These are phyloP conservation scores for Edolisoma coerulescens DNA, from an alignment of 2,113 vertebrate genomes.

Conservation along the genomic window DNA sequence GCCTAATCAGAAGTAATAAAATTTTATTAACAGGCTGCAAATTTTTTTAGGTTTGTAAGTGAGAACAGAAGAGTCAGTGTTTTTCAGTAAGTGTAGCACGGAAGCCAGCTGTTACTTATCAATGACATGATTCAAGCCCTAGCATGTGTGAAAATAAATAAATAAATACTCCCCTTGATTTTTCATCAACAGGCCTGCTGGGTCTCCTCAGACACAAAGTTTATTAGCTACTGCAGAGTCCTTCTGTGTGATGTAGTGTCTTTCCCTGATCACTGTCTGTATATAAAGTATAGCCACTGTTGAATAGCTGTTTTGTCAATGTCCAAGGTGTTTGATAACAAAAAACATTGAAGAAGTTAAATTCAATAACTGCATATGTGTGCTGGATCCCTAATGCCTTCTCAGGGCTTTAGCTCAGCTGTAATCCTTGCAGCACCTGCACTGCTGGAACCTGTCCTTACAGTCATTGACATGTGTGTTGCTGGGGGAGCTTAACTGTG, in stretches of 20 bases:
- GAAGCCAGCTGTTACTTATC: constrained; percentile 22
- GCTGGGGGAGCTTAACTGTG: neutral
- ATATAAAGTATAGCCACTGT: neutral
- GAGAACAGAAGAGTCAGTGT: constrained; percentile 4
- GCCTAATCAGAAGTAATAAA: neutral
- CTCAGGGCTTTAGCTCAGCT: neutral
- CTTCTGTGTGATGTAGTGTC: neutral
- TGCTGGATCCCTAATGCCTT: neutral
- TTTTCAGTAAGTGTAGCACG: neutral
- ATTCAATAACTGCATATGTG: neutral
- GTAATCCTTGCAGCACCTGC: neutral
- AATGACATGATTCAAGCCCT: constrained; percentile 20
- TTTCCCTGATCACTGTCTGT: neutral
- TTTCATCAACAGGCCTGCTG: neutral
- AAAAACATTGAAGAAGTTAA: neutral
- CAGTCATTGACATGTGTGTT: rapidly evolving
- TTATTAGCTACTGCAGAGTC: neutral
- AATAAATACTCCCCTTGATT: neutral
- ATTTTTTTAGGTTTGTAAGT: neutral
- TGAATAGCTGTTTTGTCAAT: neutral
- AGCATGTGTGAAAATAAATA: constrained; percentile 10
- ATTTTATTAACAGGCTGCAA: neutral
- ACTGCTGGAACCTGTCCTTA: neutral
- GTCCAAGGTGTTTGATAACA: neutral
- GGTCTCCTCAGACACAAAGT: neutral